These are phyloP conservation scores for Latrodectus hesperus DNA, from an alignment of 2,888 invertebrate species.

Conservation along the genomic window DNA sequence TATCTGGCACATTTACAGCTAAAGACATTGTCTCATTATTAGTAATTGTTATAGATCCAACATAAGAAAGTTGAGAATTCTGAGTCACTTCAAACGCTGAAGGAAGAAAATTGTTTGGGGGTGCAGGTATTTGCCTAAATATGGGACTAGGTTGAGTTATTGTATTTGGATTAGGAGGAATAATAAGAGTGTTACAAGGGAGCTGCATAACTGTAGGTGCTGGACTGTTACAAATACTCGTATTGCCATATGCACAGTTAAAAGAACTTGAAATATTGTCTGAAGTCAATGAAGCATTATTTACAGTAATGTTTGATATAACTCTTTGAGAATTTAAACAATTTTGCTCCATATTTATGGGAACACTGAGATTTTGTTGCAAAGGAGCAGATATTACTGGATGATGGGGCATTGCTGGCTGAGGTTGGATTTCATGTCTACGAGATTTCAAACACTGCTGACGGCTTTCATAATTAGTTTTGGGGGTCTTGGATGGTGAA, in stretches of 20 bases:
- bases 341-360: conserved; percentile 16
- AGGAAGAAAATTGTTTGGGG: conserved; percentile 41
- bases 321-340: conserved; percentile 7
- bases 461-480: background rate
- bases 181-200: conserved; percentile 53
- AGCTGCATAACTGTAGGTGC: conserved; percentile 32
- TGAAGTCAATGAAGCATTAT: conserved; percentile 29
- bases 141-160: conserved; percentile 22
- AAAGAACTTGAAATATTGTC: conserved; percentile 27
- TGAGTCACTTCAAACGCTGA: conserved; percentile 32
- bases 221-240: conserved; percentile 27
- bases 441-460: background rate
- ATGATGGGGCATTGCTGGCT: background rate
- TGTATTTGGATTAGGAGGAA: conserved; percentile 38
- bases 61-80: conserved; percentile 59
- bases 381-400: background rate
- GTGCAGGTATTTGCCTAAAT: conserved; percentile 37
- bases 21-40: conserved; percentile 66
- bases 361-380: background rate
- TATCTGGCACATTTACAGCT: conserved; percentile 60
- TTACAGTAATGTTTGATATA: conserved; percentile 28
- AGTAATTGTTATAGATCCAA: conserved; percentile 67
- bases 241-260: conserved; percentile 39
- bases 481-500: too few relatives aligned
- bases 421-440: background rate